phyloP scores from a whole-genome alignment of 2,888 invertebrate species.

The Perizoma affinitatum region DNA sequence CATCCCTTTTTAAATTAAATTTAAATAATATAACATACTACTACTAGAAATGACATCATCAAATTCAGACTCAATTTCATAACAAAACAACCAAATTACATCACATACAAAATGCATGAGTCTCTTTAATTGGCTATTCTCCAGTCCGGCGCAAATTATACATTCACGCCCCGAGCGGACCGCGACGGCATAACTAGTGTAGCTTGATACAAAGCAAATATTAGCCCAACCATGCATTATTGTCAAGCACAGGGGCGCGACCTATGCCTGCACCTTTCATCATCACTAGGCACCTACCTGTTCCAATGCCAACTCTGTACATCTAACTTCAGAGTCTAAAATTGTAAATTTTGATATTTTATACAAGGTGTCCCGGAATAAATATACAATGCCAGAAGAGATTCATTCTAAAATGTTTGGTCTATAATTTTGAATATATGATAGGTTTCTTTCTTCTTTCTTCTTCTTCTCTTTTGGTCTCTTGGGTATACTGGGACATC shows the following conservation, averaged over 20 bases:
- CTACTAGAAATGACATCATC: slow-evolving; percentile 6
- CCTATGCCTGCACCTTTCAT: slow-evolving; percentile 45
- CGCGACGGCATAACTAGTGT: slow-evolving; percentile 76
- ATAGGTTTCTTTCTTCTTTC: no score
- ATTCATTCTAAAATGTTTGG: no score
- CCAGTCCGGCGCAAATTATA: slow-evolving; percentile 71
- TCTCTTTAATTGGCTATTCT: slow-evolving; percentile 79
- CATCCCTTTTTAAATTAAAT: not conserved
- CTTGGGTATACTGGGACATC: no score
- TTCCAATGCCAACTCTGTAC: slow-evolving; percentile 21
- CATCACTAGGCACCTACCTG: slow-evolving; percentile 10
- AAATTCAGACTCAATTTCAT: slow-evolving; percentile 27
- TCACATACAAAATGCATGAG: slow-evolving; percentile 76
- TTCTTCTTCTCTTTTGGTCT: no score
- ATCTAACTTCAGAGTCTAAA: slow-evolving; percentile 6
- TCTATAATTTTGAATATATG: no score
- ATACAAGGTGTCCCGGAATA: no score
- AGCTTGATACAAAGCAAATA: slow-evolving; percentile 81
- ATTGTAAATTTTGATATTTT: not conserved
- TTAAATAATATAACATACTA: not conserved
- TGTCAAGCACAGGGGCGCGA: slow-evolving; percentile 76
- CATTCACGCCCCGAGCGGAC: slow-evolving; percentile 77
- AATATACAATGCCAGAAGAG: no score
- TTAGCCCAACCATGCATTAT: slow-evolving; percentile 83
- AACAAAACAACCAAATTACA: slow-evolving; percentile 45